These are phyloP conservation scores for Bujurquina vittata DNA, from an alignment of 2,113 vertebrate species.

Conservation along the genomic window DNA sequence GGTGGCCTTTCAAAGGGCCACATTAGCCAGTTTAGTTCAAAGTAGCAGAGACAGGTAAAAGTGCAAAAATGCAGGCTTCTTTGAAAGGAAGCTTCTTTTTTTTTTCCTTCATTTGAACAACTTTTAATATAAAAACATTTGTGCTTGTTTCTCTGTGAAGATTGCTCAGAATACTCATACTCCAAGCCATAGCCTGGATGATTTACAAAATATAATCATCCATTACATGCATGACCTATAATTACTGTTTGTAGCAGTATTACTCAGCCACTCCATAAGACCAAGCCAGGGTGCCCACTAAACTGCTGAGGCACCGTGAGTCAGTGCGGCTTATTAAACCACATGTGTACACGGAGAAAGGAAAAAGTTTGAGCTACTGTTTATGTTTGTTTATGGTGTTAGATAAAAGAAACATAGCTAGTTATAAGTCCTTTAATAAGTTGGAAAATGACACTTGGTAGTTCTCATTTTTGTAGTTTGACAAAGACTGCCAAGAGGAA, in stretches of 20 bases:
- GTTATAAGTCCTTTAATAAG: slow-evolving; percentile 26
- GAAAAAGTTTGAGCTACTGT: background rate
- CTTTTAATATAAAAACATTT: background rate
- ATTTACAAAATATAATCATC: slow-evolving; percentile 58
- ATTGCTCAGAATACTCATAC: background rate
- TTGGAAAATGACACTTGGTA: slow-evolving; percentile 28
- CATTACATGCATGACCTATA: slow-evolving; percentile 57
- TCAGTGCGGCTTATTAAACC: slow-evolving; percentile 39
- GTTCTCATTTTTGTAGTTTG: slow-evolving; percentile 41
- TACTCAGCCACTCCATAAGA: slow-evolving; percentile 45
- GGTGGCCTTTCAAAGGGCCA: slow-evolving; percentile 64
- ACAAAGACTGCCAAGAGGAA: slow-evolving; percentile 50
- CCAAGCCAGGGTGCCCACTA: slow-evolving; percentile 43
- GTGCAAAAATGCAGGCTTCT: slow-evolving; percentile 1
- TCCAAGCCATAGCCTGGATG: slow-evolving; percentile 39
- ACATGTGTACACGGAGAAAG: slow-evolving; percentile 22
- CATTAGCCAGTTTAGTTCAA: slow-evolving; percentile 69
- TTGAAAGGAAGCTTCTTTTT: background rate
- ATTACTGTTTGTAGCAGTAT: slow-evolving; percentile 69
- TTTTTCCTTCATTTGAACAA: background rate
- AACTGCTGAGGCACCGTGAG: slow-evolving; percentile 76
- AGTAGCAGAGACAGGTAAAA: slow-evolving; percentile 57
- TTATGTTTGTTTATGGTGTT: slow-evolving; percentile 6
- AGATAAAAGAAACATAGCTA: slow-evolving; percentile 2
- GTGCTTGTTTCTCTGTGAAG: background rate